Conservation (phyloP, 2,797 vertebrate species). For the Simalia tracyae region DNA sequence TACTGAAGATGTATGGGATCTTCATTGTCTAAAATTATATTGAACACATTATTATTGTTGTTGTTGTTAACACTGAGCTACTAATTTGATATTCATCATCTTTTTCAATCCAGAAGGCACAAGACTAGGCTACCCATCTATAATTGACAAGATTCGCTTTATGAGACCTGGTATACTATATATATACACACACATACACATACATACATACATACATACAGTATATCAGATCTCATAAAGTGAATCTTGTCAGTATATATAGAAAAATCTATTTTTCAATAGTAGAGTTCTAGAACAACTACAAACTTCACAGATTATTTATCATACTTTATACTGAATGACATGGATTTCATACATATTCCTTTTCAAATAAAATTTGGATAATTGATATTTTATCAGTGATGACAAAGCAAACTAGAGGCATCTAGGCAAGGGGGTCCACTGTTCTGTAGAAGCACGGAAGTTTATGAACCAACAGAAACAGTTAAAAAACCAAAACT, state of each 20-base stretch:
- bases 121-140: neutral
- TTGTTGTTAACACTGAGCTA: neutral
- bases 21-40: neutral
- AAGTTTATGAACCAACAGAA: neutral
- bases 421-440: too few species aligned
- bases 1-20: neutral
- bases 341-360: constrained; percentile 10
- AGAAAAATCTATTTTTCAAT: too few species aligned
- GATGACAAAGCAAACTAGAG: neutral
- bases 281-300: constrained; percentile 7
- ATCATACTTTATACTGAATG: constrained; percentile 26
- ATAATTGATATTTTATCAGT: neutral
- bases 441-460: too few species aligned
- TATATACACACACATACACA: too few species aligned
- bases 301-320: constrained; percentile 1
- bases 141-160: neutral
- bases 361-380: neutral
- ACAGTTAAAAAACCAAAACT: neutral
- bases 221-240: too few species aligned
- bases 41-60: neutral
- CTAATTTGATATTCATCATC: neutral
- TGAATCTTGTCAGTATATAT: too few species aligned
- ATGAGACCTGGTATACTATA: neutral
- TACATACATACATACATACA: too few species aligned
- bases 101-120: neutral